Conservation (phyloP, 2,888 invertebrate species). For the Phengaris alcon region DNA sequence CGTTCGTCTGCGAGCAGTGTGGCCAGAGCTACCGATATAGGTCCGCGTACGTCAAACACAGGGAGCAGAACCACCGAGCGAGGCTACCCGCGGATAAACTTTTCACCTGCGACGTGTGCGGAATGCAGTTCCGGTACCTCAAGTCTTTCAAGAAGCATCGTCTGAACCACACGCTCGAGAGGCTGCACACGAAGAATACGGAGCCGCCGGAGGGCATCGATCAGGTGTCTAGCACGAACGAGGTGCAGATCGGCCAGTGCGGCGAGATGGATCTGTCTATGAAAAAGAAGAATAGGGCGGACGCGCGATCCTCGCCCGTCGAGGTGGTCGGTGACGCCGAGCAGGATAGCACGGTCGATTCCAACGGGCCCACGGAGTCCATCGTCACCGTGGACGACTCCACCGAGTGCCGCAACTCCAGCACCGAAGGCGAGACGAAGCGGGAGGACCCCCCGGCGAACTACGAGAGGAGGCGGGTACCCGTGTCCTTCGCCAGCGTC, state of each 20-base stretch:
- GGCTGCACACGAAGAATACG: slow-evolving; percentile 85
- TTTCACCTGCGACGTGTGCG: slow-evolving; percentile 94
- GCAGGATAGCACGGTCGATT: slow-evolving; percentile 87
- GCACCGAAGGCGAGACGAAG: slow-evolving; percentile 64
- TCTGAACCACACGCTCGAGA: slow-evolving; percentile 90
- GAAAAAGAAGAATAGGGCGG: slow-evolving; percentile 65
- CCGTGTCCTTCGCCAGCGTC: slow-evolving; percentile 75
- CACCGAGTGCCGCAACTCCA: slow-evolving; percentile 68
- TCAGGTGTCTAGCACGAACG: slow-evolving; percentile 86
- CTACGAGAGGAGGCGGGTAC: slow-evolving; percentile 58
- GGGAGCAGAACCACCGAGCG: slow-evolving; percentile 93
- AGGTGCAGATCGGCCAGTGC: slow-evolving; percentile 77
- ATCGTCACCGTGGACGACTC: slow-evolving; percentile 70
- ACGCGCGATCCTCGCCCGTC: slow-evolving; percentile 68
- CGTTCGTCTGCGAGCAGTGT: slow-evolving; percentile 94
- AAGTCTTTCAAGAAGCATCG: slow-evolving; percentile 95
- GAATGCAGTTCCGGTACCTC: slow-evolving; percentile 93
- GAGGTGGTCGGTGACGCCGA: slow-evolving; percentile 78
- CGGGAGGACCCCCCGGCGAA: slow-evolving; percentile 55
- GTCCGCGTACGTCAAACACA: slow-evolving; percentile 86
- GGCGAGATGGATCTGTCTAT: slow-evolving; percentile 80
- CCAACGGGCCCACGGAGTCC: slow-evolving; percentile 77
- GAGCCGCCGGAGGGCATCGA: slow-evolving; percentile 78
- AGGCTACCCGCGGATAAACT: slow-evolving; percentile 92
- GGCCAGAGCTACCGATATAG: slow-evolving; percentile 93